Conservation (phyloP, 2,888 invertebrate genomes). For the Apamea crenata region DNA sequence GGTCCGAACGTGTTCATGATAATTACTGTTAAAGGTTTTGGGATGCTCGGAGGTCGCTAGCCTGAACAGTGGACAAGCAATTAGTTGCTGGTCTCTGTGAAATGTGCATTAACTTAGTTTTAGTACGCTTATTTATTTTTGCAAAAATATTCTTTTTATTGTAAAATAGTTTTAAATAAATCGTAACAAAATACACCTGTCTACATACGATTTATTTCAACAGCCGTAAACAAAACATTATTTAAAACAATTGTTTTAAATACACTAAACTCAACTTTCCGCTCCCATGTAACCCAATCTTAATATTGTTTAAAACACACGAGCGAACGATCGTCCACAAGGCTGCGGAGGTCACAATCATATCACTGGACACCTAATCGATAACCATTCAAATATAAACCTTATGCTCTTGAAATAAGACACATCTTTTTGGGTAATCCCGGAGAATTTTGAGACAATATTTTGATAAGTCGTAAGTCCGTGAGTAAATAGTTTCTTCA, state of each 20-base stretch:
- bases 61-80: background rate
- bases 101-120: background rate
- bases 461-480: constrained; percentile 32
- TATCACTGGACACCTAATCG: constrained; percentile 29
- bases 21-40: background rate
- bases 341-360: constrained; percentile 53
- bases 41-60: background rate
- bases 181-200: background rate
- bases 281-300: constrained; percentile 43
- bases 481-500: background rate
- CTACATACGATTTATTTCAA: background rate
- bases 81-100: too few species aligned
- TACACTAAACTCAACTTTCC: background rate
- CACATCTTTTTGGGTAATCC: background rate
- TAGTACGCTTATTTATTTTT: background rate
- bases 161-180: background rate
- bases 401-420: constrained; percentile 16
- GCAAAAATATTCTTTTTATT: background rate
- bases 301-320: constrained; percentile 49
- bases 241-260: background rate
- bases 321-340: constrained; percentile 44
- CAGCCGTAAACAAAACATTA: background rate
- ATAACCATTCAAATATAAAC: constrained; percentile 26
- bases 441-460: constrained; percentile 6
- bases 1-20: too few species aligned